Base-by-base conservation (phyloP, 2,797 vertebrate species). In the Knipowitschia caucasica region DNA sequence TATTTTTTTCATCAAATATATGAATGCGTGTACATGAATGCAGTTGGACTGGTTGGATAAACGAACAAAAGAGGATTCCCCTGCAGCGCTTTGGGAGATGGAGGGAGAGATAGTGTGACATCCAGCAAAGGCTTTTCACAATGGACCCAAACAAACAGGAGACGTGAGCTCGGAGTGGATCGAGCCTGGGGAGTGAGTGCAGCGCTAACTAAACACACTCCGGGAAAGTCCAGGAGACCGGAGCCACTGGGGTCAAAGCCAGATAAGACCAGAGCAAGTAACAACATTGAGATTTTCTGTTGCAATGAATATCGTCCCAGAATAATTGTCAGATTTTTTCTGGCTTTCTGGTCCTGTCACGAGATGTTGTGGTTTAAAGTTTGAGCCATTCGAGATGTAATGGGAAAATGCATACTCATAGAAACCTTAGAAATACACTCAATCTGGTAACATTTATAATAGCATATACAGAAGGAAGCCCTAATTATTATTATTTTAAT, bases 51-150 rank as follows among this genome's bases (percentile, higher is more conserved):
- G 15, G 39, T 53, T 31, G 17, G 46, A 42, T 85, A 88, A 78
- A 85, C 85, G 80, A 87, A 81, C 86, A 78, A 62, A 59, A 84
- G 71, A 85, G 84, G 75, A 85, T 83, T 86, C 79, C 69, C 46
- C 46, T 33, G 46, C 46, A 49, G 46, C 17, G 29, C 18, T 23
- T 34, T 31, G 20, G 3, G 53, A 56, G 44, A 38, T 43, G 65
- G 71, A 51, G 53, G 70, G 77, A 53, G 29, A 18, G 21, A 73
- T 39, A n/a, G 45, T 25, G 57, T 54, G 61, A 64, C 62, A 61
- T 62, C 67, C 53, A 70, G 44, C 59, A 50, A 75, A 61, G 68
- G 75, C 5, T 43, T 20, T 20, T 56, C 56, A 84, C 75, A 87
- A 73, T 75, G 51, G 36, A 55, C 43, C 63, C 67, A 65, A 62